These are phyloP conservation scores for Serrognathus titanus DNA, from an alignment of 2,888 invertebrate genomes.

Conservation along the genomic window DNA sequence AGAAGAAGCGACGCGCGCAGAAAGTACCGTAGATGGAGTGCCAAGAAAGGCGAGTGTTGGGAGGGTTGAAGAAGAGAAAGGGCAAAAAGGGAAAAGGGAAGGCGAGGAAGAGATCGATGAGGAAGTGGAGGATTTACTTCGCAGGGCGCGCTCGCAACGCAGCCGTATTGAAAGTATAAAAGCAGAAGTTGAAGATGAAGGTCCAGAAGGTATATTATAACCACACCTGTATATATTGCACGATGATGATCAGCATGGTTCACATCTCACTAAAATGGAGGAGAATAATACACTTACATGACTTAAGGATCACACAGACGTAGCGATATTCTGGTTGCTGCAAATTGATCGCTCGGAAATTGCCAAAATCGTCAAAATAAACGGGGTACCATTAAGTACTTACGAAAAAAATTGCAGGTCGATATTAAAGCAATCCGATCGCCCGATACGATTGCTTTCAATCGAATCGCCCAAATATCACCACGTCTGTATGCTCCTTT, in stretches of 20 bases:
- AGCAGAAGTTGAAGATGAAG: constrained; percentile 53
- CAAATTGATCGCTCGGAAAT: too few species aligned
- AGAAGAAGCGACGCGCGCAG: constrained; percentile 29
- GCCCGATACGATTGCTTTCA: too few species aligned
- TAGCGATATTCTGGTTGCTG: too few species aligned
- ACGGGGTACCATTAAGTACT: too few species aligned
- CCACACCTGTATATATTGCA: constrained; percentile 8
- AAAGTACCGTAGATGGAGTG: constrained; percentile 19
- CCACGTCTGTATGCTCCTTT: too few species aligned
- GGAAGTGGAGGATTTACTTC: constrained; percentile 61
- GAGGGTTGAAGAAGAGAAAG: constrained; percentile 13
- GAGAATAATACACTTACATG: constrained; percentile 16
- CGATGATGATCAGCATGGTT: constrained; percentile 5
- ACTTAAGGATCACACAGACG: too few species aligned
- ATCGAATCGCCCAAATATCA: too few species aligned
- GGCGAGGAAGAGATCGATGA: constrained; percentile 57
- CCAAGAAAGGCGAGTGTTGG: constrained; percentile 13
- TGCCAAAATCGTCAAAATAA: too few species aligned
- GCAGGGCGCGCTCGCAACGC: constrained; percentile 65
- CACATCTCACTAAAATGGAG: neutral
- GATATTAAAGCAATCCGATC: too few species aligned
- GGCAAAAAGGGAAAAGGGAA: constrained; percentile 37
- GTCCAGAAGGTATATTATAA: constrained; percentile 32
- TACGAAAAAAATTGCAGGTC: too few species aligned
- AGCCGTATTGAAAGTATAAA: constrained; percentile 68